phyloP scores from a whole-genome alignment of 2,797 vertebrate genomes.

The Macropus fuliginosus region DNA sequence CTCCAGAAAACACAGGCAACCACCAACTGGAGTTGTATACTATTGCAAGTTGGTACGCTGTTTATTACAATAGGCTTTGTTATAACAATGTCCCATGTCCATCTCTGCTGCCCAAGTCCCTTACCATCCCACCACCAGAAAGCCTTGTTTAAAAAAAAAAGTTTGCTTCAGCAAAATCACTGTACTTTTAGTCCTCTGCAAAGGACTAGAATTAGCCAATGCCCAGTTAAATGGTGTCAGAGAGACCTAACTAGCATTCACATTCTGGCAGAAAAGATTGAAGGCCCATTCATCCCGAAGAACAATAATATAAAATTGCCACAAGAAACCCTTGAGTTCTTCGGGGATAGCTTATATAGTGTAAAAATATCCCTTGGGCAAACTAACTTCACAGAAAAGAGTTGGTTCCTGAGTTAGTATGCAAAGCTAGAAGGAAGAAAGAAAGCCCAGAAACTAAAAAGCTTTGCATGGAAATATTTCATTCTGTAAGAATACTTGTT shows the following conservation, averaged over 20 bases:
- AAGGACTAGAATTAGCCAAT: not conserved
- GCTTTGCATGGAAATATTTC: conserved; percentile 27
- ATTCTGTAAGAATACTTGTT: conserved; percentile 5
- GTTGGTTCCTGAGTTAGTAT: conserved; percentile 57
- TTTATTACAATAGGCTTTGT: not conserved
- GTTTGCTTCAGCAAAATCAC: conserved; percentile 14
- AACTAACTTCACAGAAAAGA: conserved; percentile 49
- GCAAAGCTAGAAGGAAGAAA: conserved; percentile 44
- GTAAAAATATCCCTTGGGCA: conserved; percentile 65
- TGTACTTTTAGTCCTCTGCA: not conserved
- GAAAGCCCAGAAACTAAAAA: conserved; percentile 31
- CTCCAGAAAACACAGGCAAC: conserved; percentile 49
- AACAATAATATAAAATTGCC: conserved; percentile 36
- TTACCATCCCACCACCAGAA: not conserved
- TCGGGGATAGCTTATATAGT: conserved; percentile 36
- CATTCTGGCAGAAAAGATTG: conserved; percentile 44
- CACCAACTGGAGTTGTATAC: conserved; percentile 60
- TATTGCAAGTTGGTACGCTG: conserved; percentile 67
- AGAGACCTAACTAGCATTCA: conserved; percentile 24
- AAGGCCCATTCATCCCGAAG: conserved; percentile 45
- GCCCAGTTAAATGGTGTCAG: not conserved
- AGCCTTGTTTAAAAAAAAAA: not conserved
- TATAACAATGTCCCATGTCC: not conserved
- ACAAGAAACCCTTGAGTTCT: conserved; percentile 39
- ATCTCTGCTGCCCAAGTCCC: not conserved